phyloP scores from a whole-genome alignment of 2,113 vertebrate genomes.

The Toxostoma redivivum region DNA sequence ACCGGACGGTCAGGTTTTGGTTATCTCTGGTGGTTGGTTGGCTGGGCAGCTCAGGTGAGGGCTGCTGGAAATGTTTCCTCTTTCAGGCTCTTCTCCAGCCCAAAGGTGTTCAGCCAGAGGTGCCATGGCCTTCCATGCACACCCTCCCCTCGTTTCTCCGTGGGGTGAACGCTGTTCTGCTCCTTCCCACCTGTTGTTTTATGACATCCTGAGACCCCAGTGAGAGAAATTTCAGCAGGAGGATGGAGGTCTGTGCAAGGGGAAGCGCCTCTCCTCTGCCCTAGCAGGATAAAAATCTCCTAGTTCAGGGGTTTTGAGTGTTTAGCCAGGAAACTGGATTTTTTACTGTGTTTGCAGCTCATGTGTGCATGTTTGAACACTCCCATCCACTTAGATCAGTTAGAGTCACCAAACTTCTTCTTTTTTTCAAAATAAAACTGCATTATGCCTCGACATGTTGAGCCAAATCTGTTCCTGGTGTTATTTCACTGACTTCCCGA shows the following conservation, averaged over 20 bases:
- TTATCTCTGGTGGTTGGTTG: not conserved
- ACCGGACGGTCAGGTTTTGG: not conserved
- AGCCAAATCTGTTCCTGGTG: conserved; percentile 46
- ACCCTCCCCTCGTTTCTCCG: fast-evolving
- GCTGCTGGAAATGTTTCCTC: not conserved
- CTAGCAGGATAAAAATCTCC: not conserved
- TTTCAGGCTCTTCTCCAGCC: not conserved
- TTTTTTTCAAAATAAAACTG: conserved; percentile 32
- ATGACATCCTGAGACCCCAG: fast-evolving
- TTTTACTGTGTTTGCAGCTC: not conserved
- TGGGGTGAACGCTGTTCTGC: not conserved
- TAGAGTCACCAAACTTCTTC: not conserved
- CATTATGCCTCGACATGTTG: conserved; percentile 44
- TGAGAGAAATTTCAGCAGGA: fast-evolving
- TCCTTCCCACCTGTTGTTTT: not conserved
- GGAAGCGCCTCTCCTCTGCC: not conserved
- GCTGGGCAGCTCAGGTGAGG: not conserved
- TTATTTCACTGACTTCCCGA: conserved; percentile 3
- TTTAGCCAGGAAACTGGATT: not conserved
- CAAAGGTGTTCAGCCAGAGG: not conserved
- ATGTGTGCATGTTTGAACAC: not conserved
- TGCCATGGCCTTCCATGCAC: not conserved
- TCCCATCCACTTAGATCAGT: not conserved
- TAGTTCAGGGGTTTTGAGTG: not conserved
- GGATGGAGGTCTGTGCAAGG: not conserved